A percentile compares a stretch with the other conserved stretches of the same genome.
Evolutionary conservation across 2,797 vertebrate species (phyloP).

Genomic region (Siniperca obscura): DNA sequence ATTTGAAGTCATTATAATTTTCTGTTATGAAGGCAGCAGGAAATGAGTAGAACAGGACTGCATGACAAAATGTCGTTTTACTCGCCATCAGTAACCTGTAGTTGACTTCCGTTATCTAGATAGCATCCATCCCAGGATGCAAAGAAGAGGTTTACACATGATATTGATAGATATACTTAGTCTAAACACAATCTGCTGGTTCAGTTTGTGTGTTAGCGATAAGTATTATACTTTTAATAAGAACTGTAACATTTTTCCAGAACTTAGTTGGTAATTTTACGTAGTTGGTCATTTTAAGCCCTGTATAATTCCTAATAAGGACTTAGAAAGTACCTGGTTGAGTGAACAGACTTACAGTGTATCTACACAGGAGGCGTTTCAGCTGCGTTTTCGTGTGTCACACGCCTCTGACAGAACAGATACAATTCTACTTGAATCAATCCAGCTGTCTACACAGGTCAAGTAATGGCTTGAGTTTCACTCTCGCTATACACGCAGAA

Average conservation of each 20-base stretch:
- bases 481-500: neutral
- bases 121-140: neutral
- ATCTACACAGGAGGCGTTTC: neutral
- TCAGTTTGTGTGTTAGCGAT: constrained; percentile 12
- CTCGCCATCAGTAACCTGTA: neutral
- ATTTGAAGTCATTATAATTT: neutral
- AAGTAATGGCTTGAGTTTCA: neutral
- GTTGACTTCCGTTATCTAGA: neutral
- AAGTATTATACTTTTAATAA: neutral
- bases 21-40: neutral
- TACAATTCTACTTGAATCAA: neutral
- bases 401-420: neutral
- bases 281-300: neutral
- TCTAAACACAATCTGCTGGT: constrained; percentile 12
- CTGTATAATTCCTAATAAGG: neutral
- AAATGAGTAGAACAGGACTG: neutral
- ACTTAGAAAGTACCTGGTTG: neutral
- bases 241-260: neutral
- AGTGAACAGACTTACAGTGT: neutral
- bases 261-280: neutral
- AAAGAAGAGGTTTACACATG: neutral
- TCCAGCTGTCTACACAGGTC: neutral
- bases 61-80: neutral
- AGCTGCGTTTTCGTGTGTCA: neutral
- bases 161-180: neutral